Percentiles rank a stretch among this genome's conserved stretches.
Evolutionary conservation across 2,797 vertebrate species (phyloP).

Genomic region (Epinephelus malabaricus): DNA sequence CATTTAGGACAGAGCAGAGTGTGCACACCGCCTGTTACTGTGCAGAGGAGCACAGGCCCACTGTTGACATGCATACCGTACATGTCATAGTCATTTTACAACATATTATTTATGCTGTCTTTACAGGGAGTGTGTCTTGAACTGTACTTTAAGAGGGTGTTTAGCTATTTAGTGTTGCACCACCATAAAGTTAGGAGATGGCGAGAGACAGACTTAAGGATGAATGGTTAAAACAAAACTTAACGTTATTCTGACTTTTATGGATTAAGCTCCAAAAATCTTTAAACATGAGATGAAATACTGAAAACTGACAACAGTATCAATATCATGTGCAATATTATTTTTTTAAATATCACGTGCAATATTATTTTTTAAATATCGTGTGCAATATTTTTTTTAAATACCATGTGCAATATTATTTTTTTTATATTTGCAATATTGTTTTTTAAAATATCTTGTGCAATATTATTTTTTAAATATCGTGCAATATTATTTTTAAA

Average conservation of each 20-base stretch:
- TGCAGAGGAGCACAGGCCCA: conserved; percentile 7
- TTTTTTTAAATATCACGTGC: too few relatives aligned
- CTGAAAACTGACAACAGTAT: too few relatives aligned
- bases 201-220: background rate
- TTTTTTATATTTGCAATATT: too few relatives aligned
- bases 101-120: background rate
- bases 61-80: conserved; percentile 14
- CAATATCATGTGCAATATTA: too few relatives aligned
- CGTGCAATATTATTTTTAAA: too few relatives aligned
- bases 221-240: background rate
- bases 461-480: too few relatives aligned
- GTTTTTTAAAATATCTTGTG: too few relatives aligned
- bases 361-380: too few relatives aligned
- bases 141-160: background rate
- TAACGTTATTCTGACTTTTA: too few relatives aligned
- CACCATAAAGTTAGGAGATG: background rate
- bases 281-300: too few relatives aligned
- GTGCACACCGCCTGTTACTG: background rate
- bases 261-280: background rate
- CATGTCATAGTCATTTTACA: conserved; percentile 7
- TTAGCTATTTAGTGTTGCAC: background rate
- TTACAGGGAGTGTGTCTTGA: background rate
- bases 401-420: too few relatives aligned
- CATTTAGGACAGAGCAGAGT: background rate
- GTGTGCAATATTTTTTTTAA: too few relatives aligned